Evolutionary conservation across 2,888 invertebrate genomes (phyloP).

Genomic region (Liposcelis brunnea): DNA sequence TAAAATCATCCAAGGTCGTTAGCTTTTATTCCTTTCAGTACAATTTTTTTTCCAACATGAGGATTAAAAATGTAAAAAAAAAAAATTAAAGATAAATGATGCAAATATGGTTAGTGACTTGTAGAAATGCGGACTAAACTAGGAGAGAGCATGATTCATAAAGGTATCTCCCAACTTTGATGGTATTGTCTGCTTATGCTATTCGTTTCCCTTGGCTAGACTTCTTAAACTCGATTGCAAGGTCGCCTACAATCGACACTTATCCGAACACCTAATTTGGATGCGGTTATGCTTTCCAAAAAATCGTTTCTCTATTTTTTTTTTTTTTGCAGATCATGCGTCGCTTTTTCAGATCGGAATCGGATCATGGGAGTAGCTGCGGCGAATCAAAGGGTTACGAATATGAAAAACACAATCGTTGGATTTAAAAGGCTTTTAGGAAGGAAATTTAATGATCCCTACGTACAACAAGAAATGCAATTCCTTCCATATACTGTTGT

Average conservation of each 20-base stretch:
- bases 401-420: slow-evolving; percentile 91
- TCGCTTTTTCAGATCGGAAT: slow-evolving; percentile 85
- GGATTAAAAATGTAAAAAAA: too few relatives aligned
- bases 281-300: slow-evolving; percentile 2
- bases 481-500: slow-evolving; percentile 64
- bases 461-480: slow-evolving; percentile 66
- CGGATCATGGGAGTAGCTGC: slow-evolving; percentile 92
- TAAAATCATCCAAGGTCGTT: too few relatives aligned
- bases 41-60: too few relatives aligned
- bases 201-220: too few relatives aligned
- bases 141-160: too few relatives aligned
- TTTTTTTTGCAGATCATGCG: slow-evolving; percentile 60
- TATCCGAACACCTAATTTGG: slow-evolving; percentile 4
- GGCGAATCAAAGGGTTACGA: slow-evolving; percentile 91
- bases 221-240: neutral
- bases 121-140: too few relatives aligned
- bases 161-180: too few relatives aligned
- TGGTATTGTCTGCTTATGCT: too few relatives aligned
- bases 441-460: slow-evolving; percentile 72
- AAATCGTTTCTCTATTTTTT: neutral
- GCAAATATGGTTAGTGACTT: too few relatives aligned
- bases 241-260: too few relatives aligned
- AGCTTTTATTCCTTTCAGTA: too few relatives aligned
- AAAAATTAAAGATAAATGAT: too few relatives aligned
- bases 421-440: slow-evolving; percentile 89